Evolutionary conservation across 2,888 invertebrate species (phyloP), one percentile per base, ranked within the genome.

Genomic region (Acanthacorydalis orientalis): DNA sequence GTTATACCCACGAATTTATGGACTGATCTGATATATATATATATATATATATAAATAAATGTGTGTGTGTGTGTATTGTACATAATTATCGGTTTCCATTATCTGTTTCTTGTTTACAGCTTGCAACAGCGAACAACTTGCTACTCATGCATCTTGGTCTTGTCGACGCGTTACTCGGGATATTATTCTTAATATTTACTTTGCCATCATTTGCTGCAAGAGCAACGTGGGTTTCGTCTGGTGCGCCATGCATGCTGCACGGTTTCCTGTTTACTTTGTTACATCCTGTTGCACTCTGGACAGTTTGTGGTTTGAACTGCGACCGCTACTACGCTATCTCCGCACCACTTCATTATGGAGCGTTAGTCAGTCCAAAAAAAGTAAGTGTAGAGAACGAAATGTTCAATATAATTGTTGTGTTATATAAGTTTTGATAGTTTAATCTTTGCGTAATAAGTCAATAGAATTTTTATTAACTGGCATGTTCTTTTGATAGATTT

Each of bases 301-400:
- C 84, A 2, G 78, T 86, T 33, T 83, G 83, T 54, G 85, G 84
- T 4, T 69, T 86, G 51, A 85, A 85, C 59, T 83, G 81, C 49
- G 83, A 83, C 64, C 70, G 84, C 51, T 86, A 83, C 52, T 83
- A 83, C 51, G 85, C 86, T 40, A 86, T 87, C 46, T 79, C 84
- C 0, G 79, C 83, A 1, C 86, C 86, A 0, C 64, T 87, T 50
- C 85, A 86, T 60, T 87, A 87, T 64, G 78, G 80, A 31, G 80
- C 82, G 46, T 70, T 85, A 49, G 82, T 86, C 16, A 84, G 79
- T 38, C 77, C 81, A 1, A 75, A 72, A 55, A 80, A 80, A 70
- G 80, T 79, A 57, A 56, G 51, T 44, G 7, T 16, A 15, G n/a
- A 23, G n/a, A n/a, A n/a, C n/a, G n/a, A n/a, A n/a, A n/a, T n/a